phyloP scores from a whole-genome alignment of 2,888 invertebrate species.

The Harpalus rubripes region DNA sequence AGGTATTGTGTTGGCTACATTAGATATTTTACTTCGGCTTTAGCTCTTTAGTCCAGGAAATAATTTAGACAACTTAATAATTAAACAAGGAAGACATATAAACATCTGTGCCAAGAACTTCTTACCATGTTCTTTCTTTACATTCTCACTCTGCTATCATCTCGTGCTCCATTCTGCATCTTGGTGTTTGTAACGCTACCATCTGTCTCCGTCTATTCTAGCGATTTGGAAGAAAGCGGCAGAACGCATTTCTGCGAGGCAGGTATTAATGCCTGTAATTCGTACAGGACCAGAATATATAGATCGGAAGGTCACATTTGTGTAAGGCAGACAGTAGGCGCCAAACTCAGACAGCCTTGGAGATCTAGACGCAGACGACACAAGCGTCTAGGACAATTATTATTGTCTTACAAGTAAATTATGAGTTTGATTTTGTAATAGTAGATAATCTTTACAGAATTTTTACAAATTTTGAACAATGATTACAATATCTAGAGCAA shows the following conservation, averaged over 20 bases:
- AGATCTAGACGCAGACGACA: not conserved
- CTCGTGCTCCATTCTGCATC: slow-evolving; percentile 1
- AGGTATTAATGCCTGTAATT: slow-evolving; percentile 33
- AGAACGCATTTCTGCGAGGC: slow-evolving; percentile 16
- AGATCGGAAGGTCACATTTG: slow-evolving; percentile 48
- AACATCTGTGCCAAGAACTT: not conserved
- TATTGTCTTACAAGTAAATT: too few relatives aligned
- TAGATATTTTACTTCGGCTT: too few relatives aligned
- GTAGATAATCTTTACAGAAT: too few relatives aligned
- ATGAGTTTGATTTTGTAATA: too few relatives aligned
- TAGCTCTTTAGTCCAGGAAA: too few relatives aligned
- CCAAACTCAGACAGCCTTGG: slow-evolving; percentile 34
- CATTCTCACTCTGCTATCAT: slow-evolving; percentile 10
- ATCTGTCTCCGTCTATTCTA: slow-evolving; percentile 41
- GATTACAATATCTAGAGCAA: too few relatives aligned
- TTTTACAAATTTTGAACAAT: too few relatives aligned
- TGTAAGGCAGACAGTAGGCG: slow-evolving; percentile 22
- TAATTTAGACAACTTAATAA: too few relatives aligned
- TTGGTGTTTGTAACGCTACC: slow-evolving; percentile 1
- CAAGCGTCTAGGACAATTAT: too few relatives aligned
- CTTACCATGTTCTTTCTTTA: too few relatives aligned
- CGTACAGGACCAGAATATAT: slow-evolving; percentile 38
- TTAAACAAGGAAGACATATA: too few relatives aligned
- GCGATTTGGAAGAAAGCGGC: slow-evolving; percentile 27
- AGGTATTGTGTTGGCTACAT: too few relatives aligned